Evolutionary conservation across 2,888 invertebrate genomes (phyloP), one percentile per base, ranked within the genome.

Genomic region (Lathronympha strigana): DNA sequence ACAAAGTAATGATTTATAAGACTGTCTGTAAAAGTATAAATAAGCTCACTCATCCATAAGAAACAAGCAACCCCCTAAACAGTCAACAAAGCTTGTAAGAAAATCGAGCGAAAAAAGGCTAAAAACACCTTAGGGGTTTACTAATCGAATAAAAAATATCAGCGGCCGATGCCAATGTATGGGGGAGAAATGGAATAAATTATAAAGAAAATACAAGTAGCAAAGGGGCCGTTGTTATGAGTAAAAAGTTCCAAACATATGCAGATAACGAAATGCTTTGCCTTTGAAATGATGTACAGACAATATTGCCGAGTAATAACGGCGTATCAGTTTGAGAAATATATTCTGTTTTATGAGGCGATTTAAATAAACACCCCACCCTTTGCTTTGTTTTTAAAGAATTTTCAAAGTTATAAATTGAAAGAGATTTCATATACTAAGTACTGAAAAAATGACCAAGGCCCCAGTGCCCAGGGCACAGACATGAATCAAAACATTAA

Each of bases 121-220:
- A 93, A 93, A 92, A 93, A 92, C 92, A 92, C 92, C 92, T 92
- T 89, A 86, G 92, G 92, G 92, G 92, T 90, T 92, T 92, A 91
- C 92, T 93, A 93, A 93, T 93, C 92, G 92, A 93, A 93, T 93
- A 93, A 93, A 93, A 91, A 93, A 93, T 93, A 93, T 93, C 92
- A 92, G 92, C 91, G 91, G 87, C 90, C 90, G 88, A 91, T 90
- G 90, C 88, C 89, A 87, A 88, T 88, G 89, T 89, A 81, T 88
- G 87, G 90, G 91, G 92, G 90, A 87, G 88, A 79, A 87, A 87
- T 82, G 84, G 92, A 92, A 91, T 92, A 92, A 91, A 92, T 92
- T 91, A 92, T 89, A 86, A 91, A 90, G 90, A 90, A 92, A 89
- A 90, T 88, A 89, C 84, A 90, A 90, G 89, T 83, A 86, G 86